Conservation (phyloP, 2,888 invertebrate species). For the Bimastos eiseni region DNA sequence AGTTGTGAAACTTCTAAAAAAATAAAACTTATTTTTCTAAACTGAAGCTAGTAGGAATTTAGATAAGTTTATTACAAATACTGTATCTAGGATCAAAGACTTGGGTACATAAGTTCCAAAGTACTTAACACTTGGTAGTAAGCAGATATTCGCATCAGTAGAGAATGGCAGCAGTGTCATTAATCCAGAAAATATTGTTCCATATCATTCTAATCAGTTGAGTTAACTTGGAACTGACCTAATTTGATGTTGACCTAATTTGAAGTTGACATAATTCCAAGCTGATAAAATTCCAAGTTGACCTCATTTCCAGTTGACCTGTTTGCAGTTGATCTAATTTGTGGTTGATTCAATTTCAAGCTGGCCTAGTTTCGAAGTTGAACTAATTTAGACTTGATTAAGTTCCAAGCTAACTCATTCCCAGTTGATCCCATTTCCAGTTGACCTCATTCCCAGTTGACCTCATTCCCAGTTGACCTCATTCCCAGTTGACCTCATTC, state of each 20-base stretch:
- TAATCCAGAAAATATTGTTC: background rate
- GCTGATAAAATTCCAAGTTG: background rate
- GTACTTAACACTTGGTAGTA: background rate
- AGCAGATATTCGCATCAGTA: background rate
- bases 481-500: too few relatives aligned
- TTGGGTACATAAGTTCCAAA: background rate
- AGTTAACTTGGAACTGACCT: background rate
- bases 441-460: too few relatives aligned
- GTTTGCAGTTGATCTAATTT: background rate
- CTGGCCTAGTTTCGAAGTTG: background rate
- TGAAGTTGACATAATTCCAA: background rate
- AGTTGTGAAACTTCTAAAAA: background rate
- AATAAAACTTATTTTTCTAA: background rate
- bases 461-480: too few relatives aligned
- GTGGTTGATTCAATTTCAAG: background rate
- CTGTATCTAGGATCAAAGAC: background rate
- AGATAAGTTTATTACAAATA: background rate
- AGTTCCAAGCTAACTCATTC: too few relatives aligned
- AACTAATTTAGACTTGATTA: background rate
- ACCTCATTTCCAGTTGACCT: background rate
- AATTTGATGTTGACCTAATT: background rate
- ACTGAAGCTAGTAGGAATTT: background rate
- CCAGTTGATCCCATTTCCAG: background rate
- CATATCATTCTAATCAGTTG: background rate
- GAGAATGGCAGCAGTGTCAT: background rate